Base-by-base conservation (phyloP, 2,888 invertebrate genomes). In the Minunthozetes semirufus region DNA sequence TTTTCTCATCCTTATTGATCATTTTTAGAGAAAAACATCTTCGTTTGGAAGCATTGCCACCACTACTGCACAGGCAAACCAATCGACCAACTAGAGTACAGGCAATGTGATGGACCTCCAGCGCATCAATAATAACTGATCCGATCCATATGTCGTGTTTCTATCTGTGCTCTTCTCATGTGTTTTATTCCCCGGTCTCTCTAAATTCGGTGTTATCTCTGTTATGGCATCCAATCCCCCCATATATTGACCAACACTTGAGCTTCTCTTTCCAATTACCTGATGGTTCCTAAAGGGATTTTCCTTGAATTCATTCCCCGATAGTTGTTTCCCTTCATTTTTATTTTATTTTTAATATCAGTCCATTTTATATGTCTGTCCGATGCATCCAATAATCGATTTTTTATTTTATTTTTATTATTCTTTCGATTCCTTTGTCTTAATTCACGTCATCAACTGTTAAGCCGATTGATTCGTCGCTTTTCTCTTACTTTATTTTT, bases 81-180 rank as follows among this genome's bases (percentile, higher is more conserved):
- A 53, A 19, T 53, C 53, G 33, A 33, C 53, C 5, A 8, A 53
- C n/a, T 19, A 61, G 27, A 33, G 33, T 8, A 33, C 33, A n/a
- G 63, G 27, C 63, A 63, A 33, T 29, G 63, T 33, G 33, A 63
- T 63, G 63, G 63, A 63, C 63, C 63, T 33, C 63, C 63, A 63
- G 63, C 29, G 68, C 68, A 68, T 68, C 68, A 68, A 68, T 68
- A 68, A 68, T 68, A 68, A 68, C 68, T 68, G 68, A 68, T 68
- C 68, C 68, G 11, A 42, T 68, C 68, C 68, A 68, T 68, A 68
- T 68, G 68, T 68, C 68, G 68, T n/a, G 33, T 66, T 66, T 66
- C 66, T 66, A 66, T 66, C 66, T 38, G 8, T 66, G 33, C 38
- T 66, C 66, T 66, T 33, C 33, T 8, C 38, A 66, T 38, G 66